A percentile compares a stretch with the other conserved stretches of the same genome.
Conservation (phyloP, 2,888 invertebrate species). For the Lasiommata megera region DNA sequence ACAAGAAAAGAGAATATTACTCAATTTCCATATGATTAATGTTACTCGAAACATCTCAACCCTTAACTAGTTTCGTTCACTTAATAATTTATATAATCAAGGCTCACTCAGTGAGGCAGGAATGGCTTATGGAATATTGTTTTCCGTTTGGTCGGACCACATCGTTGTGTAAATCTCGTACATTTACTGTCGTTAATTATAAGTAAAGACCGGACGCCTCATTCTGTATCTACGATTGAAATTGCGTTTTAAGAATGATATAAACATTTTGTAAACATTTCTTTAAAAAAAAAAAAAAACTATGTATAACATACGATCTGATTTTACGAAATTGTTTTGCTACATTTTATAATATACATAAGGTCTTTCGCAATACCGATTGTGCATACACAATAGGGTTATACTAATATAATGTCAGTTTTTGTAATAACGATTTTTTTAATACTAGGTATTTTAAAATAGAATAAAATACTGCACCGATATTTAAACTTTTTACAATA, state of each 20-base stretch:
- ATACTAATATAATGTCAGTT: slow-evolving; percentile 11
- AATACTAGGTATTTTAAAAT: slow-evolving; percentile 11
- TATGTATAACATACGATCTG: neutral
- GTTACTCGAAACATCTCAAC: too few relatives aligned
- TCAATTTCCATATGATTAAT: too few relatives aligned
- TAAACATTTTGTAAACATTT: neutral
- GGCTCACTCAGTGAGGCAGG: neutral
- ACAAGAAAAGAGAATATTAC: too few relatives aligned
- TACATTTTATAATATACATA: slow-evolving; percentile 12
- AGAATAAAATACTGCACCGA: slow-evolving; percentile 20
- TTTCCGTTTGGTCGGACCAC: slow-evolving; percentile 11
- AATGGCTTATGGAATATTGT: neutral
- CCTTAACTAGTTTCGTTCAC: neutral
- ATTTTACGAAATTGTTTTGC: slow-evolving; percentile 1
- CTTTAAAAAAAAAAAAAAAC: neutral
- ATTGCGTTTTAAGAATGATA: slow-evolving; percentile 14
- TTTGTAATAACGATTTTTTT: slow-evolving; percentile 21
- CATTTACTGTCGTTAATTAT: slow-evolving; percentile 17
- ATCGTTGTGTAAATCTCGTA: slow-evolving; percentile 19
- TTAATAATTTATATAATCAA: neutral
- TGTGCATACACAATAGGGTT: slow-evolving; percentile 26
- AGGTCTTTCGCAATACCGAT: slow-evolving; percentile 23
- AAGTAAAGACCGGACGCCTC: slow-evolving; percentile 23
- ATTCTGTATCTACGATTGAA: slow-evolving; percentile 28
- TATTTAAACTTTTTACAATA: slow-evolving; percentile 16